Percentiles rank a stretch among this genome's conserved stretches.
Evolutionary conservation across 2,797 vertebrate genomes (phyloP).

Genomic region (Bradypodion ventrale): DNA sequence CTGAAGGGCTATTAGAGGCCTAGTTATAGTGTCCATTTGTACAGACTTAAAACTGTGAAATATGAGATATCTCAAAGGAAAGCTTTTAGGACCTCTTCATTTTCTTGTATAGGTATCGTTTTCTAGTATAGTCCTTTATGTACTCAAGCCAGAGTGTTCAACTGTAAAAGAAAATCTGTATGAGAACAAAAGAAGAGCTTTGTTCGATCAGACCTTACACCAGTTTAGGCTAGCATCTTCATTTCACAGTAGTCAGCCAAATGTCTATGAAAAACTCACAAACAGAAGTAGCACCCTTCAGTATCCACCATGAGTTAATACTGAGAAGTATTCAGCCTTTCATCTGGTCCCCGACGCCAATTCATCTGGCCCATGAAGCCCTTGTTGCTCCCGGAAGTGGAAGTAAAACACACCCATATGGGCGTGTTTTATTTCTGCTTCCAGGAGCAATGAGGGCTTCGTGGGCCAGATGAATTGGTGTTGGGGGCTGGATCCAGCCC

Average conservation of each 20-base stretch:
- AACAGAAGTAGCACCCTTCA: too few relatives aligned
- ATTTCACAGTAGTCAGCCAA: background rate
- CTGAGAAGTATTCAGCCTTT: background rate
- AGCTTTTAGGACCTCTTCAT: slow-evolving; percentile 49
- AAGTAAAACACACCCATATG: too few relatives aligned
- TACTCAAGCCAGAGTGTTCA: slow-evolving; percentile 43
- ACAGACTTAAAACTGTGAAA: slow-evolving; percentile 56
- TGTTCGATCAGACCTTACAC: background rate
- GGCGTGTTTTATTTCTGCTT: too few relatives aligned
- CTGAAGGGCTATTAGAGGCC: slow-evolving; percentile 39
- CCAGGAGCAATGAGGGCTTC: too few relatives aligned
- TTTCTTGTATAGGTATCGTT: slow-evolving; percentile 49
- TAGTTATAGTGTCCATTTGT: slow-evolving; percentile 48
- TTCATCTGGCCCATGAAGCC: too few relatives aligned
- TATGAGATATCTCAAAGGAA: slow-evolving; percentile 53
- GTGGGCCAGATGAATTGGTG: too few relatives aligned
- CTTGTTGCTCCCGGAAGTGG: too few relatives aligned
- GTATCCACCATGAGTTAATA: slow-evolving; percentile 39
- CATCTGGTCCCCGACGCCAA: too few relatives aligned
- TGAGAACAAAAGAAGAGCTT: background rate
- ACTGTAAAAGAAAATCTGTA: slow-evolving; percentile 40
- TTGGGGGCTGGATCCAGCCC: too few relatives aligned
- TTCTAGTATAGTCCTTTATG: slow-evolving; percentile 53
- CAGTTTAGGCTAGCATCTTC: background rate
- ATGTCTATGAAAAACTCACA: background rate